phyloP scores from a whole-genome alignment of 2,888 invertebrate genomes.

The Chymomyza caudatula region DNA sequence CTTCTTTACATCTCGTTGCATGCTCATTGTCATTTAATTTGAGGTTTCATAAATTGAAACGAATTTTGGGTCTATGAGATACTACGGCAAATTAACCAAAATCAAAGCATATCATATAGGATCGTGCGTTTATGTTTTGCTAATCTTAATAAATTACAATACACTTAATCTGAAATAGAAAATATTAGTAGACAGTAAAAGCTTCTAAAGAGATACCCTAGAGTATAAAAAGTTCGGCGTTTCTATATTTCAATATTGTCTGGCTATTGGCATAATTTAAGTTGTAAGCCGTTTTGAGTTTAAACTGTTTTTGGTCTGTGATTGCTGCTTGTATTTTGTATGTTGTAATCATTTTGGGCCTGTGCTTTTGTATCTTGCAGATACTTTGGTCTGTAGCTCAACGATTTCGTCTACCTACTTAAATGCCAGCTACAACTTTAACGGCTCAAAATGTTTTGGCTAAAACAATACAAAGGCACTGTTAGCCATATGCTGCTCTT shows the following conservation, averaged over 20 bases:
- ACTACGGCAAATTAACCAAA: too few relatives aligned
- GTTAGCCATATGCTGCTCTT: conserved; percentile 48
- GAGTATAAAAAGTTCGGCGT: background rate
- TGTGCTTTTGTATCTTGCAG: conserved; percentile 32
- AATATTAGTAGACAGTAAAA: conserved; percentile 15
- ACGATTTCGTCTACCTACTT: conserved; percentile 20
- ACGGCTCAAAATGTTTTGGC: conserved; percentile 60
- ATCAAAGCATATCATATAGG: too few relatives aligned
- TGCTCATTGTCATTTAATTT: too few relatives aligned
- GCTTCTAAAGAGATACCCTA: background rate
- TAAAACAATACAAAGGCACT: conserved; percentile 46
- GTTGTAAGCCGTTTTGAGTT: background rate
- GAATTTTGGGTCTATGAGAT: too few relatives aligned
- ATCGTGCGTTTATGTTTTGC: too few relatives aligned
- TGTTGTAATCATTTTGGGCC: background rate
- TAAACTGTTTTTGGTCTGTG: conserved; percentile 1
- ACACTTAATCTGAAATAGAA: background rate
- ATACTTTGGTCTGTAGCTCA: conserved; percentile 10
- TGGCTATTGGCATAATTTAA: background rate
- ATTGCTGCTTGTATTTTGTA: conserved; percentile 31
- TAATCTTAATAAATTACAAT: too few relatives aligned
- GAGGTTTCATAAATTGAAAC: too few relatives aligned
- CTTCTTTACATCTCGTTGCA: too few relatives aligned
- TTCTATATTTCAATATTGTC: background rate
- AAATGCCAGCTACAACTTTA: conserved; percentile 46